Evolutionary conservation across 2,113 vertebrate species (phyloP).

Genomic region (Pyrgilauda ruficollis): DNA sequence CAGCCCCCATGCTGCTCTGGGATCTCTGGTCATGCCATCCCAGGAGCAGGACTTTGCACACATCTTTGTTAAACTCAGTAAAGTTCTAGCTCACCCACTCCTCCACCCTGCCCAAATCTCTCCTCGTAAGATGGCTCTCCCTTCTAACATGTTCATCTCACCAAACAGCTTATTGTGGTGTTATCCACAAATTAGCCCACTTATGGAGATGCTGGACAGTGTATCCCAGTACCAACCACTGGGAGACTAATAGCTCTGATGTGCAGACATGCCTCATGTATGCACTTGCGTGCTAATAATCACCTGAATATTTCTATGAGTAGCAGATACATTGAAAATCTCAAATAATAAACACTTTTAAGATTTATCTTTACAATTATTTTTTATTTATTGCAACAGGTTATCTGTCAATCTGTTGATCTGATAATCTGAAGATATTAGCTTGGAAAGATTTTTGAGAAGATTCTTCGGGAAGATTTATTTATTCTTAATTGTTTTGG

Average conservation of each 20-base stretch:
- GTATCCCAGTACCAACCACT: background rate
- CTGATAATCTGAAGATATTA: background rate
- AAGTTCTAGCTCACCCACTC: background rate
- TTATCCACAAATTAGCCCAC: background rate
- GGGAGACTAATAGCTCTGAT: background rate
- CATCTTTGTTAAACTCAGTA: background rate
- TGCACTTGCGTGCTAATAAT: background rate
- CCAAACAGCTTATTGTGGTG: background rate
- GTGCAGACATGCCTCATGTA: fast-evolving
- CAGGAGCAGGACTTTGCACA: background rate
- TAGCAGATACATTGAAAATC: background rate
- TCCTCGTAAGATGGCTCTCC: background rate
- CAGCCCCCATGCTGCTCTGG: background rate
- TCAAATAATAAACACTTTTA: background rate
- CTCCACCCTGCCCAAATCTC: background rate
- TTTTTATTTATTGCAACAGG: background rate
- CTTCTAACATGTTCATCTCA: background rate
- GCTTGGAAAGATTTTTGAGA: background rate
- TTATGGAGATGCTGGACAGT: background rate
- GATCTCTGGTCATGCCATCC: no score
- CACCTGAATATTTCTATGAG: background rate
- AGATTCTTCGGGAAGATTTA: background rate
- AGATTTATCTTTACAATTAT: background rate
- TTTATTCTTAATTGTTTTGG: background rate
- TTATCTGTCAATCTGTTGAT: background rate